Percentiles rank a stretch among this genome's conserved stretches.
phyloP scores from a whole-genome alignment of 1,140 invertebrate species.

The Maniola jurtina region DNA sequence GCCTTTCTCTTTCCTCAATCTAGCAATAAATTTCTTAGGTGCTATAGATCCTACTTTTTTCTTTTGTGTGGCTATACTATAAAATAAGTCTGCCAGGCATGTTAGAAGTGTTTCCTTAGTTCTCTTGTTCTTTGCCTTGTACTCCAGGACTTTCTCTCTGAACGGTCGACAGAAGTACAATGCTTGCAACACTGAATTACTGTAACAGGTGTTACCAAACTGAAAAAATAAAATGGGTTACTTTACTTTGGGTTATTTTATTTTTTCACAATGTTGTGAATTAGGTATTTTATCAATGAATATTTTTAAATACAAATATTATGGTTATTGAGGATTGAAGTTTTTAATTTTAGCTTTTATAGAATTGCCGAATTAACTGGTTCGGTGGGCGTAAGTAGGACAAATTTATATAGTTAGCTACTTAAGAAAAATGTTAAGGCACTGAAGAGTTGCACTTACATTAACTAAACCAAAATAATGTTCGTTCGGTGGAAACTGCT shows the following conservation, averaged over 20 bases:
- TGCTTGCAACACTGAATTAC: slow-evolving; percentile 99
- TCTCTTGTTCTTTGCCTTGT: slow-evolving; percentile 98
- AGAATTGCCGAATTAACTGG: no score
- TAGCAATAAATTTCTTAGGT: slow-evolving; percentile 99
- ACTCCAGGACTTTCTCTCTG: slow-evolving; percentile 98
- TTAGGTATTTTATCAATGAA: no score
- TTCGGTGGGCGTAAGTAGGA: neutral
- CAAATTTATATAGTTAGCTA: neutral
- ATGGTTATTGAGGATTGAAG: no score
- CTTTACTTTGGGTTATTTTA: no score
- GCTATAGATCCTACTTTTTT: slow-evolving; percentile 99
- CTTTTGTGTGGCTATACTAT: slow-evolving; percentile 99
- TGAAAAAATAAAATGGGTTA: slow-evolving; percentile 78
- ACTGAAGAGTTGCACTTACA: neutral
- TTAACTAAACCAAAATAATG: slow-evolving; percentile 96
- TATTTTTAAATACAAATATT: neutral
- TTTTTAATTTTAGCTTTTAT: no score
- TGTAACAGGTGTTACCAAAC: slow-evolving; percentile 99
- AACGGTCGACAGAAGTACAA: slow-evolving; percentile 99
- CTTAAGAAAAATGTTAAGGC: neutral
- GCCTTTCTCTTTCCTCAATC: slow-evolving; percentile 99
- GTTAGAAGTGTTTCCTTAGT: slow-evolving; percentile 98
- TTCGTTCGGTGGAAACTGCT: slow-evolving; percentile 98
- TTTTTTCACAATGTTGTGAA: no score
- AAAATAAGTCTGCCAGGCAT: slow-evolving; percentile 98